These are phyloP conservation scores for Ramphastos sulfuratus DNA, from an alignment of 2,113 vertebrate species.

Conservation along the genomic window DNA sequence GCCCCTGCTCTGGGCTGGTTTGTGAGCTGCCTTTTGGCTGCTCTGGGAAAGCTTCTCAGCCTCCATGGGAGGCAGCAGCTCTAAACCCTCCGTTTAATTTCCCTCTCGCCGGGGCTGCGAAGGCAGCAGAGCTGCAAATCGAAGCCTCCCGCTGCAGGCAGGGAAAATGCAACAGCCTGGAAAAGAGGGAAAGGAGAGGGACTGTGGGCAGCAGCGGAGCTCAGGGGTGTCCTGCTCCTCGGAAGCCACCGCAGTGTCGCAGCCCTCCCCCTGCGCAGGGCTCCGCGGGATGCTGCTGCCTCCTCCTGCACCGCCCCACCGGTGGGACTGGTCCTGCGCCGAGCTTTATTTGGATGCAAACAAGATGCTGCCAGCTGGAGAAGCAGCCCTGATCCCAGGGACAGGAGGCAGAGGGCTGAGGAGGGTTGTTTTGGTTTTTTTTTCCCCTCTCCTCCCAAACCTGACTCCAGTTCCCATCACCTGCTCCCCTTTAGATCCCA, in stretches of 20 bases:
- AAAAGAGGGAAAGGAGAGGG: neutral
- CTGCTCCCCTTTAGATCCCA: neutral
- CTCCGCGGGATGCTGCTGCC: neutral
- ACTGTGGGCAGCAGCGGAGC: rapidly evolving
- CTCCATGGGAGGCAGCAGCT: neutral
- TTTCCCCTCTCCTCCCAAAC: neutral
- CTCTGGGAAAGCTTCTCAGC: neutral
- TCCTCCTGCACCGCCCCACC: rapidly evolving
- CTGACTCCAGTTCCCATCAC: neutral
- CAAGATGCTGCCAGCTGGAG: neutral
- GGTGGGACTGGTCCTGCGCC: neutral
- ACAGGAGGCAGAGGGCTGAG: neutral
- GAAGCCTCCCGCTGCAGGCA: neutral
- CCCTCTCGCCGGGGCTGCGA: rapidly evolving
- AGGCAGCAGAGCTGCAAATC: neutral
- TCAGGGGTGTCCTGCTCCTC: no score
- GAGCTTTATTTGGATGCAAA: rapidly evolving
- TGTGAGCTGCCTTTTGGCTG: neutral
- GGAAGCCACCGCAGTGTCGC: neutral
- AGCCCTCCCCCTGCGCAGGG: neutral
- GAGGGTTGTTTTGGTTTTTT: rapidly evolving
- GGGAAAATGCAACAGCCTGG: neutral
- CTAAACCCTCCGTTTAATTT: rapidly evolving
- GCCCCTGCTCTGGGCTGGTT: neutral
- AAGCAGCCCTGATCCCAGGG: rapidly evolving